These are phyloP conservation scores for Neocrepidodera transversa DNA, from an alignment of 2,888 invertebrate species.

Conservation along the genomic window DNA sequence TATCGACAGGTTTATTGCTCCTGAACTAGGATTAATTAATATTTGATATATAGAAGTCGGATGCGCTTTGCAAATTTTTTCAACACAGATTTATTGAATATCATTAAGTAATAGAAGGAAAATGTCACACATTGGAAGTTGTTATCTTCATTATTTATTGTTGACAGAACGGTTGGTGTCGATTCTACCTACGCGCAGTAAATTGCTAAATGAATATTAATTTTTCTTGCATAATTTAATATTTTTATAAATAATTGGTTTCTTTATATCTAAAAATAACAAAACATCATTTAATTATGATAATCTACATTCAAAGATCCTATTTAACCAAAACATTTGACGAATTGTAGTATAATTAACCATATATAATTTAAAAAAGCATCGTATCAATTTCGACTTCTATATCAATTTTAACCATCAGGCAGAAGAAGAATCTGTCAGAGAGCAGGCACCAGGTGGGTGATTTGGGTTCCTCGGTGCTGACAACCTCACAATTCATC, in stretches of 20 bases:
- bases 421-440: constrained; percentile 33
- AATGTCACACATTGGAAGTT: constrained; percentile 18
- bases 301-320: background rate
- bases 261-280: background rate
- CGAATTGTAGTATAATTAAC: constrained; percentile 15
- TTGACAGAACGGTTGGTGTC: background rate
- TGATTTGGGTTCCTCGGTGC: constrained; percentile 42
- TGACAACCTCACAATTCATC: constrained; percentile 42
- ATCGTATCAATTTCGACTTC: constrained; percentile 25
- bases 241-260: background rate
- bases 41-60: constrained; percentile 34
- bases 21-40: constrained; percentile 31
- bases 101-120: constrained; percentile 18
- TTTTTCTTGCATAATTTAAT: background rate
- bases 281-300: background rate
- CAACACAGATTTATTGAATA: constrained; percentile 20
- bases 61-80: constrained; percentile 32
- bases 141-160: constrained; percentile 21
- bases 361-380: constrained; percentile 19
- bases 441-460: constrained; percentile 41
- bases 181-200: background rate
- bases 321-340: constrained; percentile 2
- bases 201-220: constrained; percentile 1
- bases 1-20: constrained; percentile 33
- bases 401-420: constrained; percentile 22